phyloP scores from a whole-genome alignment of 2,888 invertebrate species.

The Leptinotarsa juncta region DNA sequence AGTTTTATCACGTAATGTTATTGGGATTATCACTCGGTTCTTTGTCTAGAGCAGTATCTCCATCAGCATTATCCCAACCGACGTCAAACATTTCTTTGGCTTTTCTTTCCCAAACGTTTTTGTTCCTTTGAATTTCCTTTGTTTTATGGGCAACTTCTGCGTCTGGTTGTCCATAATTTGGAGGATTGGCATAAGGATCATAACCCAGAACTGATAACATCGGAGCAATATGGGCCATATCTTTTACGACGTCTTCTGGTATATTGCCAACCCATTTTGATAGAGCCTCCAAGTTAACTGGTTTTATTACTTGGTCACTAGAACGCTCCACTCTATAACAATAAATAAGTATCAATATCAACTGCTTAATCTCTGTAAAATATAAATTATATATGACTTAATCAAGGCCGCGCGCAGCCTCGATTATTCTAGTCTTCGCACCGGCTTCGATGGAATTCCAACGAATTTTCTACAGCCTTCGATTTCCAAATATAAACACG shows the following conservation, averaged over 20 bases:
- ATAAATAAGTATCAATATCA: background rate
- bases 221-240: slow-evolving; percentile 94
- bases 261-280: slow-evolving; percentile 92
- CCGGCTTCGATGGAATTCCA: too few species aligned
- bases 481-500: too few species aligned
- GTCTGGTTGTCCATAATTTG: slow-evolving; percentile 91
- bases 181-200: slow-evolving; percentile 96
- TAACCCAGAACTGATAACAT: slow-evolving; percentile 94
- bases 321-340: slow-evolving; percentile 91
- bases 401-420: too few species aligned
- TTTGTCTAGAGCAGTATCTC: slow-evolving; percentile 58
- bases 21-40: slow-evolving; percentile 62
- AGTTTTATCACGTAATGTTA: slow-evolving; percentile 57
- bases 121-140: slow-evolving; percentile 62
- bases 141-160: slow-evolving; percentile 78
- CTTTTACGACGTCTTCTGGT: slow-evolving; percentile 90
- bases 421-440: too few species aligned
- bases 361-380: background rate
- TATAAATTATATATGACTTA: too few species aligned
- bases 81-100: slow-evolving; percentile 64
- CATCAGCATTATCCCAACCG: slow-evolving; percentile 52
- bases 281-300: slow-evolving; percentile 95
- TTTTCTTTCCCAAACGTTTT: slow-evolving; percentile 63
- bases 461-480: too few species aligned
- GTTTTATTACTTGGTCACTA: slow-evolving; percentile 98